Base-by-base conservation (phyloP, 2,113 vertebrate species). In the Cyanoliseus patagonus region DNA sequence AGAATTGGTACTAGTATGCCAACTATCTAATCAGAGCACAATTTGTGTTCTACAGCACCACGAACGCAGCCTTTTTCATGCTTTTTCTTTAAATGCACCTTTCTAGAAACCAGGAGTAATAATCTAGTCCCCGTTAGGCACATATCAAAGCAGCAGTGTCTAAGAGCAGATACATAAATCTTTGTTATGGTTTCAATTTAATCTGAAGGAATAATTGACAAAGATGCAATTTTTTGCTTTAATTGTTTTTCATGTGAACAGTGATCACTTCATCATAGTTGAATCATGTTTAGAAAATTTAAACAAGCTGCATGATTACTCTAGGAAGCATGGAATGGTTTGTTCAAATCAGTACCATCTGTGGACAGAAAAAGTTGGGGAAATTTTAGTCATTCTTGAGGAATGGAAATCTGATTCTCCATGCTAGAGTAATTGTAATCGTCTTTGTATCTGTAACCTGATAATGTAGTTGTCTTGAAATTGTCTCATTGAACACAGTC, bases 371-470 rank as follows among this genome's bases (percentile, higher is more conserved):
- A 97, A 97, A 92, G 86, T 94, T 85, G 52, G 93, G 96, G 92
- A 90, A 90, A 96, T 97, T 98, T 98, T 97, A 97, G 97, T 98
- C 97, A 98, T 97, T 98, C 98, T 97, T 95, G 97, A 98, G 96
- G 98, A 98, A 98, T 98, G 97, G 97, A 97, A 98, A 98, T 97
- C 94, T 97, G 97, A 98, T 98, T 98, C 97, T 97, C 95, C 98
- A 97, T 98, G 98, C 97, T 97, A 90, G 97, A 97, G 95, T 96
- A 97, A 98, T 91, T 96, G 92, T 98, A 98, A 98, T 98, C 98
- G 96, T 98, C 95, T 98, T 98, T 98, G 96, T 98, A 98, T 98
- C 96, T 98, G 98, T 98, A 98, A 98, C 94, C 97, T 90, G 97
- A 98, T 98, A 98, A 88, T 83, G 68, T 93, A 93, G 84, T 97